Conservation (phyloP, 2,888 invertebrate species). For the Archips xylosteana region DNA sequence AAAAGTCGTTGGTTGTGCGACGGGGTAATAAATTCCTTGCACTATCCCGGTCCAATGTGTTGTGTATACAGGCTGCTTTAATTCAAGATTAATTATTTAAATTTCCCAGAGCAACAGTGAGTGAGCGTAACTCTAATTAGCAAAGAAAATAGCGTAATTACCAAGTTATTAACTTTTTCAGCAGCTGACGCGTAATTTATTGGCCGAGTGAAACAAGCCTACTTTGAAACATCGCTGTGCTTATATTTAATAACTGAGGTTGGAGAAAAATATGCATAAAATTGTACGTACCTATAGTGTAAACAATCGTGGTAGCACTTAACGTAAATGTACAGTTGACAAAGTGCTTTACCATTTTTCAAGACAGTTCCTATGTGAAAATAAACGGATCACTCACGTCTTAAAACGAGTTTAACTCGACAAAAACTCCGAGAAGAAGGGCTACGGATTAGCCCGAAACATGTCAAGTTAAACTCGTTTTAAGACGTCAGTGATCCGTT, state of each 20-base stretch:
- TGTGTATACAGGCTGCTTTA: background rate
- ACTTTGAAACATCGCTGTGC: background rate
- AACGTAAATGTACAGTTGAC: too few relatives aligned
- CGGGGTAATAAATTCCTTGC: background rate
- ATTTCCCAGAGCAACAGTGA: background rate
- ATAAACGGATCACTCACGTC: too few relatives aligned
- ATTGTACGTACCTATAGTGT: too few relatives aligned
- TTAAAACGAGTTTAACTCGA: too few relatives aligned
- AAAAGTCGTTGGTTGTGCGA: too few relatives aligned
- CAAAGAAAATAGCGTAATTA: slow-evolving; percentile 14
- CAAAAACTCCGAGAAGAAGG: too few relatives aligned
- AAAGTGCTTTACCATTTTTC: too few relatives aligned
- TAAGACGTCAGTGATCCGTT: too few relatives aligned
- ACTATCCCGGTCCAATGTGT: background rate
- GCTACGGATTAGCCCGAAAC: too few relatives aligned
- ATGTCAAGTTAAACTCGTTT: too few relatives aligned
- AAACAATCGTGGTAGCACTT: too few relatives aligned
- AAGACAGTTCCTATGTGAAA: too few relatives aligned
- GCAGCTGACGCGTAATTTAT: slow-evolving; percentile 31
- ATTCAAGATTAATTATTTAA: background rate
- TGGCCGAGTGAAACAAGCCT: slow-evolving; percentile 11
- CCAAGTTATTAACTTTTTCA: slow-evolving; percentile 30
- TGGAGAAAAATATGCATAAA: background rate
- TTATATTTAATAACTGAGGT: background rate
- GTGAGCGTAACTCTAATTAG: slow-evolving; percentile 12